Base-by-base conservation (phyloP, 30 jellyfish, hydroid and myxozoan genomes). In the Hydra vulgaris region DNA sequence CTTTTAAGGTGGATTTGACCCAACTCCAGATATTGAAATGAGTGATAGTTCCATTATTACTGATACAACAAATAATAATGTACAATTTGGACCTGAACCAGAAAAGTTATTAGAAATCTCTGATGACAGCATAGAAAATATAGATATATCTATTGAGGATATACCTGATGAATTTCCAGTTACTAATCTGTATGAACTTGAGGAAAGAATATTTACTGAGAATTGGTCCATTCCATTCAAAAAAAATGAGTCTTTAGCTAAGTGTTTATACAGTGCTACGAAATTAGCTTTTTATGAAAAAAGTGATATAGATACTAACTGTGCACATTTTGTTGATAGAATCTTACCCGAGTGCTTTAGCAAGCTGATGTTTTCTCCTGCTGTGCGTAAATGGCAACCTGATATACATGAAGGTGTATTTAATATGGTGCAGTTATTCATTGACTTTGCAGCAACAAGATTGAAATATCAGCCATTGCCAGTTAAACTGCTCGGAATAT, bases 151-250 rank as follows among this genome's bases (percentile, higher is more conserved):
- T 1, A 74, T 90, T 15, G 97, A 90, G 0, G 74, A 87, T 0
- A 79, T 90, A 21, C 95, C 97, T 27, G 94, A 85, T 73, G 97
- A 90, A 40, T 90, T 90, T 22, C 97, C 97, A 25, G 84, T 84
- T 7, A 82, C 95, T 8, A 78, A 90, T 86, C 75, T 90, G 26
- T 90, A 90, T 82, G 95, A 90, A 69, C 88, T 90, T 56, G 95
- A 90, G 76, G 92, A 87, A 21, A 61, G 95, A 56, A 80, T 90
- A 7, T 90, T 86, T 77, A 85, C 94, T 68, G 97, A 90, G 26
- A 90, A 90, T 74, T 90, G 97, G 97, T 90, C 97, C 21, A 90
- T 90, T 27, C 97, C 97, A 18, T 90, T 85, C 73, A 90, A 86
- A 73, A 85, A 82, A 73, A 76, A 83, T 19, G 97, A 90, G 70